Percentiles rank a stretch among this genome's conserved stretches.
These are phyloP conservation scores for Piprites chloris DNA, from an alignment of 2,113 vertebrate species.

Conservation along the genomic window DNA sequence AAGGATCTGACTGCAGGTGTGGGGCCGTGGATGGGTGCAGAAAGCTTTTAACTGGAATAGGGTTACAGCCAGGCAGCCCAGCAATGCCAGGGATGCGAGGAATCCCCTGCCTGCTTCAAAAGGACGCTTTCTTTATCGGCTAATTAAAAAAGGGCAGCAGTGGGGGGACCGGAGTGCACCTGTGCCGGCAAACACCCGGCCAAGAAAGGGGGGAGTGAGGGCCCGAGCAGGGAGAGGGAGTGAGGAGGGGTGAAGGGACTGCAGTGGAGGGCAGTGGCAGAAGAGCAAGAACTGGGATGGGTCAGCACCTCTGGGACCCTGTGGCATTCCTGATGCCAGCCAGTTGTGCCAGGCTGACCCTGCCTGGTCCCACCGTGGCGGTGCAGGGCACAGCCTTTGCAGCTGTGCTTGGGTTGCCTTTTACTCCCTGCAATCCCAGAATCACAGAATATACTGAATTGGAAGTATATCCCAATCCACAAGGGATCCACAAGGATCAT, in stretches of 20 bases:
- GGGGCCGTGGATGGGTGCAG: not conserved
- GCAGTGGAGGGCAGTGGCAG: not conserved
- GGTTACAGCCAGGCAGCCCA: constrained; percentile 68
- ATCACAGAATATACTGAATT: not conserved
- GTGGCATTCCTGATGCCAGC: rapidly evolving
- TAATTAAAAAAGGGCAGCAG: constrained; percentile 46
- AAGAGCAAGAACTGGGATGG: not conserved
- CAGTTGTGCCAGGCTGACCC: rapidly evolving
- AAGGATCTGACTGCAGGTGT: constrained; percentile 49
- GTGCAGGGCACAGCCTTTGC: not conserved
- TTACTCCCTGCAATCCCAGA: not conserved
- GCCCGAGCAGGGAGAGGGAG: rapidly evolving
- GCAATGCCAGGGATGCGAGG: constrained; percentile 64
- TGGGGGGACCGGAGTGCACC: not conserved
- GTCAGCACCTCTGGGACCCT: rapidly evolving
- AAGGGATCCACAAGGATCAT: not conserved
- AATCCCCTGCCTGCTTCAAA: constrained; percentile 64
- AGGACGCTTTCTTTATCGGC: constrained; percentile 63
- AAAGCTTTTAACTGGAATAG: constrained; percentile 70
- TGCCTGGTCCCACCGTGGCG: rapidly evolving
- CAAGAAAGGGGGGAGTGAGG: not conserved
- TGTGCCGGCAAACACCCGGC: not conserved
- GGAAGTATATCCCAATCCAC: too few species aligned
- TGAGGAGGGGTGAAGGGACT: rapidly evolving
- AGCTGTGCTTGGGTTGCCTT: not conserved